Conservation (phyloP, 2,113 vertebrate genomes). For the Trogon melanurus region DNA sequence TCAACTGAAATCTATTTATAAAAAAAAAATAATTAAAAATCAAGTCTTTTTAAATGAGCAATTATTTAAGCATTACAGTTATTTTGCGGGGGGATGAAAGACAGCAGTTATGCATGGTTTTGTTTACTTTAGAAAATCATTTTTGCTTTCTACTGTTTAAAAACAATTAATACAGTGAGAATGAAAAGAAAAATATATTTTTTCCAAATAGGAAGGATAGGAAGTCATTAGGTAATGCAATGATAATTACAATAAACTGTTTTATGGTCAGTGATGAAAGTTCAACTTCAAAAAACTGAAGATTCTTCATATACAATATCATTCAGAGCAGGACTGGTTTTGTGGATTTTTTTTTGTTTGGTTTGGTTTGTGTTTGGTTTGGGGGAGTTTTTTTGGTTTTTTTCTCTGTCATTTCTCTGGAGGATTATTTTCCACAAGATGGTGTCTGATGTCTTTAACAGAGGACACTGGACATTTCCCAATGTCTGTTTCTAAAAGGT, state of each 20-base stretch:
- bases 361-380: not conserved
- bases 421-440: not conserved
- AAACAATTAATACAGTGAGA: slow-evolving; percentile 2
- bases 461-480: not conserved
- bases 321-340: not conserved
- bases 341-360: not conserved
- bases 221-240: not conserved
- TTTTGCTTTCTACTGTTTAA: slow-evolving; percentile 2
- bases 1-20: not conserved
- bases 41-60: slow-evolving; percentile 23
- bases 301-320: not conserved
- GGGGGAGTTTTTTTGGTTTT: not conserved
- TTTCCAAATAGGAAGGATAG: not conserved
- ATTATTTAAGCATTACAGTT: slow-evolving; percentile 8
- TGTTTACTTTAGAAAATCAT: slow-evolving; percentile 16
- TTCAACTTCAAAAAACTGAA: not conserved
- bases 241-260: slow-evolving; percentile 3
- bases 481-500: slow-evolving; percentile 35
- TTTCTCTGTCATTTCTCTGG: not conserved
- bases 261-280: slow-evolving; percentile 1
- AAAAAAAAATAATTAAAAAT: not conserved
- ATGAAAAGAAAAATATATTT: not conserved
- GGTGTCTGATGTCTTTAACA: not conserved
- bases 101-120: not conserved
- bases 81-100: not conserved